These are phyloP conservation scores for Leucopsar rothschildi DNA, from an alignment of 2,113 vertebrate species.

Conservation along the genomic window DNA sequence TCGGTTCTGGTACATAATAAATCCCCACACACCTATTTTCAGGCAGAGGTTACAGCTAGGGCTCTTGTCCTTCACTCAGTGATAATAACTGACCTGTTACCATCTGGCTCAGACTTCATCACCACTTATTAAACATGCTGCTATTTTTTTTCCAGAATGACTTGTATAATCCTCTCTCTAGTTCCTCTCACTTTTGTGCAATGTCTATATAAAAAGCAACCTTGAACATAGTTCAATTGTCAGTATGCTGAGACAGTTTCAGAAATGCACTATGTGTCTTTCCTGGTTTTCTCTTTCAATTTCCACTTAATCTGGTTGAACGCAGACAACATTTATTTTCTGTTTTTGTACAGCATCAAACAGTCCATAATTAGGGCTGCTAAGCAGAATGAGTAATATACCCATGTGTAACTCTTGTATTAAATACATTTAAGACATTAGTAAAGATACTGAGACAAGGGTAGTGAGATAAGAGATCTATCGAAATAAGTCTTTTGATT, in stretches of 20 bases:
- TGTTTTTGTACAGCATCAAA: background rate
- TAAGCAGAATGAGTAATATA: background rate
- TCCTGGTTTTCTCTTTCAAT: background rate
- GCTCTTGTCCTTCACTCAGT: background rate
- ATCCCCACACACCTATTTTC: background rate
- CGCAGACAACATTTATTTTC: background rate
- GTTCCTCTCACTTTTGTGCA: background rate
- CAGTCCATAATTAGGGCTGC: background rate
- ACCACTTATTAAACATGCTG: background rate
- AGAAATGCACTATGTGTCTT: background rate
- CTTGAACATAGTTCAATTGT: background rate
- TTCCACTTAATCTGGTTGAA: background rate
- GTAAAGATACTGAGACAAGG: background rate
- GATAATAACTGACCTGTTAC: background rate
- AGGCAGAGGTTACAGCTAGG: background rate
- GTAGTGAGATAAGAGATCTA: background rate
- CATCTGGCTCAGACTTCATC: background rate
- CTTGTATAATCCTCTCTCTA: background rate
- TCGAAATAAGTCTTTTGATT: constrained; percentile 47
- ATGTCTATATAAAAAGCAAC: background rate
- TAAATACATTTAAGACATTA: constrained; percentile 13
- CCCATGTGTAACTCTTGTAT: background rate
- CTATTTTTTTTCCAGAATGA: background rate
- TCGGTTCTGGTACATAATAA: background rate
- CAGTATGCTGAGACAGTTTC: background rate